These are phyloP conservation scores for Xestia rhomboidea DNA, from an alignment of 2,888 invertebrate species.

Conservation along the genomic window DNA sequence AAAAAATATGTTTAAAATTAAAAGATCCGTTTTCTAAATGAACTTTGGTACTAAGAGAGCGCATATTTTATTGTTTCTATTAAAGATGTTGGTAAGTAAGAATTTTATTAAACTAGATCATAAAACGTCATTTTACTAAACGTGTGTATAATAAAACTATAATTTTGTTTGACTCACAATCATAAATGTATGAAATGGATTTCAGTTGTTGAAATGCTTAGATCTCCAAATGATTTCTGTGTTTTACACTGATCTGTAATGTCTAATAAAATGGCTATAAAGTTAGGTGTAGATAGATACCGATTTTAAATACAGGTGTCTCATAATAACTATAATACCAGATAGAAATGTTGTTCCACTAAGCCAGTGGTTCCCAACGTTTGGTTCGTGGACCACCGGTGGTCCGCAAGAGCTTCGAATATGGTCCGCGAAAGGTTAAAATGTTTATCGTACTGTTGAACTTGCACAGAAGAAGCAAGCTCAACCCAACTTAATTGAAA, in stretches of 20 bases:
- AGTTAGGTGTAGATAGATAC: background rate
- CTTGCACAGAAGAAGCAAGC: no score
- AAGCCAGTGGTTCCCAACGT: no score
- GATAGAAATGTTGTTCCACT: no score
- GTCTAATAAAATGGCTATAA: slow-evolving; percentile 23
- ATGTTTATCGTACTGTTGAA: no score
- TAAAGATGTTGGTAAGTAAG: background rate
- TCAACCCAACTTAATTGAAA: no score
- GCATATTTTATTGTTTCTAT: background rate
- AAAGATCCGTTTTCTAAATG: background rate
- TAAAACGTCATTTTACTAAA: slow-evolving; percentile 13
- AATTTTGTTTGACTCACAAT: background rate
- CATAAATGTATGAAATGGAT: slow-evolving; percentile 27
- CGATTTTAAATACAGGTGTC: background rate
- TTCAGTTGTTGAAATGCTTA: slow-evolving; percentile 45
- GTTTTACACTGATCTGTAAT: slow-evolving; percentile 18
- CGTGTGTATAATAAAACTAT: slow-evolving; percentile 16
- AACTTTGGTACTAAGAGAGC: background rate
- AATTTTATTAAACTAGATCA: background rate
- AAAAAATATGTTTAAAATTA: no score
- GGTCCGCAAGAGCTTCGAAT: no score
- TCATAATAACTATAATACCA: background rate
- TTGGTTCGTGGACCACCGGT: no score
- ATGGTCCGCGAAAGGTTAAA: no score
- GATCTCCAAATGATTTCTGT: slow-evolving; percentile 32